Conservation (phyloP, 1,140 invertebrate genomes). For the Nephotettix cincticeps region DNA sequence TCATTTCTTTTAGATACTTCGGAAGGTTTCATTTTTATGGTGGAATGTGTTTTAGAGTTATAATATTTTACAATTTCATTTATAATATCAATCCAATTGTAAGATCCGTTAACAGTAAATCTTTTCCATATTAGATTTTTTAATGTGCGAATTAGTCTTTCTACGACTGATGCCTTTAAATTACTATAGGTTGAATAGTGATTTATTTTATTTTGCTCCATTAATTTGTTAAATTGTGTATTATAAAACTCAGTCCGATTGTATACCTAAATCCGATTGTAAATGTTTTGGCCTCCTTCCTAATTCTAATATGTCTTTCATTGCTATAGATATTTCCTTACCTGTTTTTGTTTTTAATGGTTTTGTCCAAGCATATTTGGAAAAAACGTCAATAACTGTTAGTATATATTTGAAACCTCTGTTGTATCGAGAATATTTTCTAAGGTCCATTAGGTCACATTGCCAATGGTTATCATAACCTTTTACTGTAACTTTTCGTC, state of each 20-base stretch:
- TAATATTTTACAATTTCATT: not conserved
- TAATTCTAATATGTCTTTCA: not conserved
- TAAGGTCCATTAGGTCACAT: constrained; percentile 37
- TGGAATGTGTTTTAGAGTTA: constrained; percentile 8
- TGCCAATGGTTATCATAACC: constrained; percentile 37
- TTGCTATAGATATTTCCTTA: not conserved
- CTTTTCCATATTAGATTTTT: not conserved
- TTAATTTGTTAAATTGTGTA: not conserved
- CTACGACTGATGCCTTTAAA: not conserved
- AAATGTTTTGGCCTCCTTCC: not conserved
- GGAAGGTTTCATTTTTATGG: constrained; percentile 1
- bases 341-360: not conserved
- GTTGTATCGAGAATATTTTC: constrained; percentile 40
- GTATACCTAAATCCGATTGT: not conserved
- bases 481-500: constrained; percentile 32
- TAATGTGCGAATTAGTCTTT: not conserved
- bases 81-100: constrained; percentile 5
- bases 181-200: not conserved
- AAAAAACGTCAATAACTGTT: constrained; percentile 48
- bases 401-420: constrained; percentile 46
- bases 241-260: constrained; percentile 24
- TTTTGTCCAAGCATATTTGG: not conserved
- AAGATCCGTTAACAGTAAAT: not conserved
- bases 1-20: not conserved
- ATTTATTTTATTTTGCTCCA: not conserved